These are phyloP conservation scores for Seira ritae DNA, from an alignment of 2,888 invertebrate species.

Conservation along the genomic window DNA sequence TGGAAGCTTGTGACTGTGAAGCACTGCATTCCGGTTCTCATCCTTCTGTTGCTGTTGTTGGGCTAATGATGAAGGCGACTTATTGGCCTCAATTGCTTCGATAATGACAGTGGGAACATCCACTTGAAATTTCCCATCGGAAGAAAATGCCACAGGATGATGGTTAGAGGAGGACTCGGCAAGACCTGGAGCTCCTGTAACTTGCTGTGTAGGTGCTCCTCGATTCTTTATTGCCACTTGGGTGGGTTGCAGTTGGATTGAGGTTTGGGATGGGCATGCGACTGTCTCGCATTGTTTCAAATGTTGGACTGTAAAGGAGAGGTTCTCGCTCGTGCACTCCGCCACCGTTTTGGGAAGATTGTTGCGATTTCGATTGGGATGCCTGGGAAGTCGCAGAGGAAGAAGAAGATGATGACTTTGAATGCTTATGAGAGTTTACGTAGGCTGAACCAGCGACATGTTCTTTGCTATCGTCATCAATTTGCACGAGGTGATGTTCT, in stretches of 20 bases:
- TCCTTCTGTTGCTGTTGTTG: conserved; percentile 17
- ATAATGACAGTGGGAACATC: conserved; percentile 60
- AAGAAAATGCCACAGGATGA: conserved; percentile 57
- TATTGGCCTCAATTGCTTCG: conserved; percentile 55
- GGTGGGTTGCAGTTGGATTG: conserved; percentile 59
- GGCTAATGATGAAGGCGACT: conserved; percentile 44
- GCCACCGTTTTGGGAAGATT: background rate
- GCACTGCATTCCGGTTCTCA: conserved; percentile 23
- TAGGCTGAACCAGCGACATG: background rate
- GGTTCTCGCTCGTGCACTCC: conserved; percentile 41
- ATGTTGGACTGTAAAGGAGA: conserved; percentile 53
- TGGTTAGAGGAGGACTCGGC: conserved; percentile 51
- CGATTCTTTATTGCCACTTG: conserved; percentile 49
- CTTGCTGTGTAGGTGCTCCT: conserved; percentile 38
- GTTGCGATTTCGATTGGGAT: conserved; percentile 8
- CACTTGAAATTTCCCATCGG: conserved; percentile 59
- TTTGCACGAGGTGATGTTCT: conserved; percentile 33
- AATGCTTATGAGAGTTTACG: conserved; percentile 13
- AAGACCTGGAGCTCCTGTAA: conserved; percentile 28
- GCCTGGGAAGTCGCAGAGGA: too few species aligned
- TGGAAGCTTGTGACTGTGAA: conserved; percentile 41
- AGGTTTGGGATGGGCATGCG: conserved; percentile 46
- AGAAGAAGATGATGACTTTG: background rate
- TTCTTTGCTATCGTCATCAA: conserved; percentile 46
- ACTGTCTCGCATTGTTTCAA: conserved; percentile 49